Evolutionary conservation across 1,140 invertebrate species (phyloP).

Genomic region (Leptoteleia sp.): DNA sequence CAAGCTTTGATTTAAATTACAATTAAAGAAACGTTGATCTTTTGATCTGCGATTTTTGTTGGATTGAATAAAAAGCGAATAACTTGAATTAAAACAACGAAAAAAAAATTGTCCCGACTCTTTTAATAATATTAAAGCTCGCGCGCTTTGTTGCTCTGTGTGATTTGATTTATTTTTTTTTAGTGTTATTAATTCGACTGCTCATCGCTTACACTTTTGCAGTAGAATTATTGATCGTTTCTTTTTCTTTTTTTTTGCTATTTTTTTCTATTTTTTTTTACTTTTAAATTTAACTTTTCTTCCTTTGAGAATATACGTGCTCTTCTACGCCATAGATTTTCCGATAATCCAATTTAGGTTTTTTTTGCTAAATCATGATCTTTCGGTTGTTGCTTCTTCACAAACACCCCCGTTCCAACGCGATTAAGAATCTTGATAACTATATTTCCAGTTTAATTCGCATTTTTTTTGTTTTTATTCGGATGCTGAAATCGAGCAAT

Average conservation of each 20-base stretch:
- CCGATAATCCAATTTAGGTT: conserved; percentile 41
- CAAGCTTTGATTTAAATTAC: no score
- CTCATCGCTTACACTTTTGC: conserved; percentile 1
- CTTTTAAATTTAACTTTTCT: conserved; percentile 25
- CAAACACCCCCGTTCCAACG: conserved; percentile 7
- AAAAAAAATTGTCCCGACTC: no score
- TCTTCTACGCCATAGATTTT: conserved; percentile 29
- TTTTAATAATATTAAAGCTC: no score
- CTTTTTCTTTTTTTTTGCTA: no score
- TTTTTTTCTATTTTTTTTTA: no score
- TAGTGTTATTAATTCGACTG: conserved; percentile 15
- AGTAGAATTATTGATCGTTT: conserved; percentile 9
- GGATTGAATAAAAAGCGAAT: no score
- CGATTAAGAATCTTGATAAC: conserved; percentile 28
- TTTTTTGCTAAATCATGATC: conserved; percentile 47
- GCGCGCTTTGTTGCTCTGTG: no score
- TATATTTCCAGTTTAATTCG: conserved; percentile 36
- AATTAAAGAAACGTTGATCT: no score
- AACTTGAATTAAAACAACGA: no score
- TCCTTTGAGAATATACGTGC: conserved; percentile 45
- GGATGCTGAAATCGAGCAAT: conserved; percentile 4
- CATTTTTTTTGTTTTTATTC: conserved; percentile 7
- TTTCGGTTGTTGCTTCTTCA: conserved; percentile 35
- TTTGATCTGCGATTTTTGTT: no score
- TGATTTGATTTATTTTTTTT: no score